A percentile compares a stretch with the other conserved stretches of the same genome.
Conservation (phyloP, 2,113 vertebrate genomes). For the Caretta caretta region DNA sequence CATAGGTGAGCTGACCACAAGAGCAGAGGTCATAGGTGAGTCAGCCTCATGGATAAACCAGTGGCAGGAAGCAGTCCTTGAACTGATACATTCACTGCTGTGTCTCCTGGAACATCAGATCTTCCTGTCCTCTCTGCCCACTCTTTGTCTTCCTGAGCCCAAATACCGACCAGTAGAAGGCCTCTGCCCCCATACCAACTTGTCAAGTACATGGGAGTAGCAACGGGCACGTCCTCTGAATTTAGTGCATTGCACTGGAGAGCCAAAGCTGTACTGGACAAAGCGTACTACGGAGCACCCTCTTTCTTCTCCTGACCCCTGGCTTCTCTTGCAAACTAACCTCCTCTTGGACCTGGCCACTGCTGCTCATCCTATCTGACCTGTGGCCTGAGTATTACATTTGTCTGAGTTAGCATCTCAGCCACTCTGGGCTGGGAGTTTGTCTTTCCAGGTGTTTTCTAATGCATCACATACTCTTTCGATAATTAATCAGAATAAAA, state of each 20-base stretch:
- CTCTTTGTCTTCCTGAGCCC: not conserved
- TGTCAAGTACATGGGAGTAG: not conserved
- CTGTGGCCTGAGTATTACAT: not conserved
- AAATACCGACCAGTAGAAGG: not conserved
- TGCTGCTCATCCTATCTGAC: not conserved
- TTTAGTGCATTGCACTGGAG: not conserved
- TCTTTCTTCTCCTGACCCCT: not conserved
- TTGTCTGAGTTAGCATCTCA: not conserved
- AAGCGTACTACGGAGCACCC: not conserved
- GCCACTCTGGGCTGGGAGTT: not conserved
- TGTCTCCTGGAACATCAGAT: not conserved
- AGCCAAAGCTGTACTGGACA: not conserved
- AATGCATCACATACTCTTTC: not conserved
- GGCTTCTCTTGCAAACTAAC: not conserved
- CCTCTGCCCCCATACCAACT: not conserved
- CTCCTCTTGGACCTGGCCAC: not conserved
- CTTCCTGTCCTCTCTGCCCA: not conserved
- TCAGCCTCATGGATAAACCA: not conserved
- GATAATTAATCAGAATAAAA: not conserved
- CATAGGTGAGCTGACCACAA: not conserved
- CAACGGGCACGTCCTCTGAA: not conserved
- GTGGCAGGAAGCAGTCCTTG: not conserved
- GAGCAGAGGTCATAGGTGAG: not conserved
- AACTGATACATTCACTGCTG: not conserved
- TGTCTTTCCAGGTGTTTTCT: not conserved